phyloP scores from a whole-genome alignment of 2,113 vertebrate genomes.

The Pluvialis apricaria region DNA sequence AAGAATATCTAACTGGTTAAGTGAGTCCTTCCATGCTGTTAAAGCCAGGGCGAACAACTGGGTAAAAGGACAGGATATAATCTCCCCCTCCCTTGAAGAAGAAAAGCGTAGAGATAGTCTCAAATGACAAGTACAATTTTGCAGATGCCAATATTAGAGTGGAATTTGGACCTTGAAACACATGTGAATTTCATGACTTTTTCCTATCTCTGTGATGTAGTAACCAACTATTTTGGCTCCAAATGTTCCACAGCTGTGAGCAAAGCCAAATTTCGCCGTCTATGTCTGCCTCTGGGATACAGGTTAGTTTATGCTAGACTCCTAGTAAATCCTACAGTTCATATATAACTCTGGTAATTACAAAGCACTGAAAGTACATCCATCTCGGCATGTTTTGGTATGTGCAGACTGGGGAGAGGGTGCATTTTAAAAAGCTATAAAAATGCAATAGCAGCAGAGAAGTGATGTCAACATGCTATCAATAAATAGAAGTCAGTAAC shows the following conservation, averaged over 20 bases:
- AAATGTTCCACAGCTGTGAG: not conserved
- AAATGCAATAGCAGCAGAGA: not conserved
- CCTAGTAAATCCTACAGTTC: not conserved
- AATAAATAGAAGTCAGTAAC: not conserved
- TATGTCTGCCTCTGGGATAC: not conserved
- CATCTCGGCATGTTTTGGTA: not conserved
- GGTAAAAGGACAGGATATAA: not conserved
- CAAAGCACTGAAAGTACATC: not conserved
- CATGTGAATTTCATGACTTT: not conserved
- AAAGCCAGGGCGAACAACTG: not conserved
- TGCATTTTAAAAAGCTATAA: not conserved
- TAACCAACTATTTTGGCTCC: not conserved
- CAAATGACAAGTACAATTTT: not conserved
- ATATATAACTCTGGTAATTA: not conserved
- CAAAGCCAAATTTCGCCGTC: not conserved
- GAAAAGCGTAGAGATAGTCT: not conserved
- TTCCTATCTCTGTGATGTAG: not conserved
- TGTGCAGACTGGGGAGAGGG: not conserved
- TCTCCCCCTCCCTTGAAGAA: not conserved
- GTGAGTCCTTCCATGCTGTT: not conserved
- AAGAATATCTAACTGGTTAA: not conserved
- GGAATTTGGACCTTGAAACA: not conserved
- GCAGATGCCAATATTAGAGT: not conserved
- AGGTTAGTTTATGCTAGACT: not conserved
- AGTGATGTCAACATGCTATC: not conserved